These are phyloP conservation scores for Sebastes variabilis DNA, from an alignment of 2,797 vertebrate genomes.

Conservation along the genomic window DNA sequence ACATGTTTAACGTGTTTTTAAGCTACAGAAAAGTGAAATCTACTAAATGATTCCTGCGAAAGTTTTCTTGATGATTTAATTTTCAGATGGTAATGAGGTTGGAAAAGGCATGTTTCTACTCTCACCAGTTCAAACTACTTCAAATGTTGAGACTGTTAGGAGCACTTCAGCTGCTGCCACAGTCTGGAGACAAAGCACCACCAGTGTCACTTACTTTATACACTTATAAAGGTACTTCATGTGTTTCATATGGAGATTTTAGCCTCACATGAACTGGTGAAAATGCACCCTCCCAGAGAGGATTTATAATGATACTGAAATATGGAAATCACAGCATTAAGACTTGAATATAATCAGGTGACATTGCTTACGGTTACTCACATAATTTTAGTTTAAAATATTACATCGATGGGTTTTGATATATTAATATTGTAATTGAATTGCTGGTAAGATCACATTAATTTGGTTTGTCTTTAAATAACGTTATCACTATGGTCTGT, in stretches of 20 bases:
- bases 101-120: background rate
- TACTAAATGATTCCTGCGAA: too few species aligned
- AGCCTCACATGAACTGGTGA: background rate
- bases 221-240: background rate
- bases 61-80: background rate
- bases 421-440: too few species aligned
- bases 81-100: background rate
- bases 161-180: background rate
- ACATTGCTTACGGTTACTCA: too few species aligned
- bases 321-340: too few species aligned
- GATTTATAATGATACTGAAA: too few species aligned
- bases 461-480: too few species aligned
- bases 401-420: too few species aligned
- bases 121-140: background rate
- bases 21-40: too few species aligned
- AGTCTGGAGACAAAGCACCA: background rate
- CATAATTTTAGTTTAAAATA: background rate
- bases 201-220: background rate
- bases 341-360: too few species aligned
- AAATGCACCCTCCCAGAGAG: background rate
- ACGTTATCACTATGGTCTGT: too few species aligned
- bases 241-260: background rate
- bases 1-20: too few species aligned
- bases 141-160: background rate
- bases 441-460: too few species aligned